Evolutionary conservation across 2,797 vertebrate species (phyloP).

Genomic region (Discoglossus pictus): DNA sequence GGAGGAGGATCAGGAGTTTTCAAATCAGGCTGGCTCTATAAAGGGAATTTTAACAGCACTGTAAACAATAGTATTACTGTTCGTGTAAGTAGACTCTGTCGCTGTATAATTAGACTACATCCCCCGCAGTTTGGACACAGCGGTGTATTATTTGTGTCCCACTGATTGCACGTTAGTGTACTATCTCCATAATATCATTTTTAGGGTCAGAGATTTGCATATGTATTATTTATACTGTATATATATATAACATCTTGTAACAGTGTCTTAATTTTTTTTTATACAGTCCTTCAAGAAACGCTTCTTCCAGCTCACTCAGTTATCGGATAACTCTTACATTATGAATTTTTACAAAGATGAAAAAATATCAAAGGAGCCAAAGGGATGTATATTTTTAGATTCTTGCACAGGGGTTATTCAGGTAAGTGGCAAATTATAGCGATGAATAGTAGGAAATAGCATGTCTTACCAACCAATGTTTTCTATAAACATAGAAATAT

Average conservation of each 20-base stretch:
- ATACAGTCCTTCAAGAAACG: constrained; percentile 95
- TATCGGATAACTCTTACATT: constrained; percentile 96
- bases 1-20: constrained; percentile 87
- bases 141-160: constrained; percentile 35
- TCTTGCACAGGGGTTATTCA: constrained; percentile 96
- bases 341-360: constrained; percentile 99
- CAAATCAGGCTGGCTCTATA: constrained; percentile 97
- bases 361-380: constrained; percentile 98
- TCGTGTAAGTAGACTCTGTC: constrained; percentile 77
- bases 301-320: constrained; percentile 94
- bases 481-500: no score
- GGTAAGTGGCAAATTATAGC: no score
- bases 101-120: constrained; percentile 17
- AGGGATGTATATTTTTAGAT: constrained; percentile 98
- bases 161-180: constrained; percentile 8
- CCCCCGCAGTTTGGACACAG: background rate
- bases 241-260: background rate
- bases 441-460: no score
- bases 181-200: no score
- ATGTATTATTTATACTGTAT: no score
- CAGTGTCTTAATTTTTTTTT: constrained; percentile 16
- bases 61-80: constrained; percentile 97
- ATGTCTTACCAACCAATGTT: no score
- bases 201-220: no score
- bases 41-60: constrained; percentile 98